These are phyloP conservation scores for Oriolus oriolus DNA, from an alignment of 2,113 vertebrate species.

Conservation along the genomic window DNA sequence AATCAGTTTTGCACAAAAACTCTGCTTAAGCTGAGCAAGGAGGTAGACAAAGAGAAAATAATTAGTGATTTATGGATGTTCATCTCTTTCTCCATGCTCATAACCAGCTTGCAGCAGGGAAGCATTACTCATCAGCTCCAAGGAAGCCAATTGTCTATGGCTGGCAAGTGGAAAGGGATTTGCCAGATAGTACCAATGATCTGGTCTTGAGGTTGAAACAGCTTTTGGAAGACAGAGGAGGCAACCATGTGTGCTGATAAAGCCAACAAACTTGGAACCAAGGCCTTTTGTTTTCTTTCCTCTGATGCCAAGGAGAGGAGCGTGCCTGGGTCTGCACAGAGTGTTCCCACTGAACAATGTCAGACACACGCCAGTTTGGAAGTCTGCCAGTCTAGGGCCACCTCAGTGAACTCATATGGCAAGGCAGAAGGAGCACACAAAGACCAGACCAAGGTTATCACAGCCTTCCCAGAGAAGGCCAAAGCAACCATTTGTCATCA, in stretches of 20 bases:
- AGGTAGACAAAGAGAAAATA: neutral
- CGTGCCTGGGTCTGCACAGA: conserved; percentile 60
- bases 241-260: conserved; percentile 33
- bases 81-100: neutral
- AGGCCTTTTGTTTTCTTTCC: conserved; percentile 43
- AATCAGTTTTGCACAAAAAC: neutral
- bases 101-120: neutral
- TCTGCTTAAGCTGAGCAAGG: neutral
- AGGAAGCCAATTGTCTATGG: neutral
- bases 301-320: conserved; percentile 63
- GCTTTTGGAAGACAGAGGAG: conserved; percentile 34
- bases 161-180: neutral
- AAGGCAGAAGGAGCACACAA: conserved; percentile 29
- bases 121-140: neutral
- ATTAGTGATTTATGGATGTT: neutral
- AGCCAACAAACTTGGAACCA: neutral
- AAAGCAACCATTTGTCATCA: conserved; percentile 70
- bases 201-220: conserved; percentile 15
- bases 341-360: conserved; percentile 69
- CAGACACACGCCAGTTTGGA: conserved; percentile 73
- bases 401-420: conserved; percentile 23
- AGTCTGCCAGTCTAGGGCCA: conserved; percentile 46
- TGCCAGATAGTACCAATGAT: neutral
- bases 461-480: conserved; percentile 59
- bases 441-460: conserved; percentile 60